phyloP scores from a whole-genome alignment of 2,888 invertebrate genomes.

The Cryptus viduatorius region DNA sequence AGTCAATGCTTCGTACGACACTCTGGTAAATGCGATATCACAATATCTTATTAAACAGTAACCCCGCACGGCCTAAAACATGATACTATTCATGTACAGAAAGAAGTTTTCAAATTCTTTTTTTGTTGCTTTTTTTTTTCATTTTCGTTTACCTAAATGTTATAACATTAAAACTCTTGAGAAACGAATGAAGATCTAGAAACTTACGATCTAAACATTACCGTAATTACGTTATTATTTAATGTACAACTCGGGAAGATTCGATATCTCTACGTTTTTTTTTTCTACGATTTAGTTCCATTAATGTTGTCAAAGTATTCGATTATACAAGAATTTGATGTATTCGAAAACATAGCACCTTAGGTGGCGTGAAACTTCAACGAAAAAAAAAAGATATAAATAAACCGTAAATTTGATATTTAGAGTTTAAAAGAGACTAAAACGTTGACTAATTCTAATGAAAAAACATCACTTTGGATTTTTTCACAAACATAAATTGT shows the following conservation, averaged over 20 bases:
- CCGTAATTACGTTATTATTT: slow-evolving; percentile 40
- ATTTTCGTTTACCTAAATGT: slow-evolving; percentile 1
- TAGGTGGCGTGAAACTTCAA: not conserved
- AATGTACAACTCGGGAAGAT: slow-evolving; percentile 71
- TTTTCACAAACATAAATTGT: slow-evolving; percentile 47
- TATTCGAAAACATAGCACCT: slow-evolving; percentile 11
- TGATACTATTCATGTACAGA: slow-evolving; percentile 54
- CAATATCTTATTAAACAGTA: slow-evolving; percentile 34
- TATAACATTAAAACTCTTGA: slow-evolving; percentile 34
- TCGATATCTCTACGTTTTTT: slow-evolving; percentile 55
- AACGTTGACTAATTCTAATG: slow-evolving; percentile 27
- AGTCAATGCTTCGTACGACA: not conserved
- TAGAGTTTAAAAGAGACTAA: slow-evolving; percentile 42
- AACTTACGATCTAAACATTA: slow-evolving; percentile 44
- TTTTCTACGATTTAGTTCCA: slow-evolving; percentile 30
- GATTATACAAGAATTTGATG: slow-evolving; percentile 13
- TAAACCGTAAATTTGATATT: slow-evolving; percentile 20
- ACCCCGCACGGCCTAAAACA: slow-evolving; percentile 64
- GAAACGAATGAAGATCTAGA: slow-evolving; percentile 44
- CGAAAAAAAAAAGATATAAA: slow-evolving; percentile 13
- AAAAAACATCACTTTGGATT: slow-evolving; percentile 30
- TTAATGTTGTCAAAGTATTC: not conserved
- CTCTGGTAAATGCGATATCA: not conserved
- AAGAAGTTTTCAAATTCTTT: slow-evolving; percentile 36
- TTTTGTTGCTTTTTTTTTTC: slow-evolving; percentile 9